A percentile compares a stretch with the other conserved stretches of the same genome.
Evolutionary conservation across 2,797 vertebrate species (phyloP).

Genomic region (Iguana delicatissima): DNA sequence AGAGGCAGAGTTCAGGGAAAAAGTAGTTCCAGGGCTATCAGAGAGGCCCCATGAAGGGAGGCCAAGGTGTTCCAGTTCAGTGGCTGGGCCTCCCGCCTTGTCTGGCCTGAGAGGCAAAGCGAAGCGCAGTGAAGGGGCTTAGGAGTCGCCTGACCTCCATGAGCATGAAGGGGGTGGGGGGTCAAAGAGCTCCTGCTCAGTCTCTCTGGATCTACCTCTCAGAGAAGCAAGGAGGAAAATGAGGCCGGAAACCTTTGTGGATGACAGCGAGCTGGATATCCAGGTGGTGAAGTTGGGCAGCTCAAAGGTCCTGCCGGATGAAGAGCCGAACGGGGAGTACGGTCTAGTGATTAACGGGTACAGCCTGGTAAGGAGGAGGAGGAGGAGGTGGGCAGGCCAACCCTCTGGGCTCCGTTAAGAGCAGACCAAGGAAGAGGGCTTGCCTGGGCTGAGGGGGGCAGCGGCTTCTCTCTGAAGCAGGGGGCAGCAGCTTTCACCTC

Average conservation of each 20-base stretch:
- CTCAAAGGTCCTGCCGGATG: conserved; percentile 80
- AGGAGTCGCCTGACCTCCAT: no score
- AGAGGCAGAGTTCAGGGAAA: not conserved
- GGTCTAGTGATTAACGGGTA: conserved; percentile 92
- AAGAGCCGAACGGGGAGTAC: conserved; percentile 81
- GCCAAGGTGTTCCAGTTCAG: not conserved
- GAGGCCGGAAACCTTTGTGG: conserved; percentile 79
- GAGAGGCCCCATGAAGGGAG: not conserved
- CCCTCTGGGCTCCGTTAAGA: no score
- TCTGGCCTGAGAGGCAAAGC: not conserved
- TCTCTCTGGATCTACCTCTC: not conserved
- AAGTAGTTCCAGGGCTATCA: no score
- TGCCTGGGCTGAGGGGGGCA: no score
- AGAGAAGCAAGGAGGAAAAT: conserved; percentile 89
- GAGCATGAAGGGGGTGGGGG: no score
- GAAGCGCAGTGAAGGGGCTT: no score
- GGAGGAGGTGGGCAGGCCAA: not conserved
- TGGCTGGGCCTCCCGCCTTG: not conserved
- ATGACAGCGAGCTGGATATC: conserved; percentile 76
- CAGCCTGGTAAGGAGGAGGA: conserved; percentile 87
- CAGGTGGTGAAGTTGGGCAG: conserved; percentile 66
- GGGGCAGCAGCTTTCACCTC: no score
- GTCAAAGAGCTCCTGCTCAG: not conserved
- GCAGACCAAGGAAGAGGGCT: no score
- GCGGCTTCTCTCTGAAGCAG: no score